Evolutionary conservation across 2,888 invertebrate genomes (phyloP).

Genomic region (Syritta pipiens): DNA sequence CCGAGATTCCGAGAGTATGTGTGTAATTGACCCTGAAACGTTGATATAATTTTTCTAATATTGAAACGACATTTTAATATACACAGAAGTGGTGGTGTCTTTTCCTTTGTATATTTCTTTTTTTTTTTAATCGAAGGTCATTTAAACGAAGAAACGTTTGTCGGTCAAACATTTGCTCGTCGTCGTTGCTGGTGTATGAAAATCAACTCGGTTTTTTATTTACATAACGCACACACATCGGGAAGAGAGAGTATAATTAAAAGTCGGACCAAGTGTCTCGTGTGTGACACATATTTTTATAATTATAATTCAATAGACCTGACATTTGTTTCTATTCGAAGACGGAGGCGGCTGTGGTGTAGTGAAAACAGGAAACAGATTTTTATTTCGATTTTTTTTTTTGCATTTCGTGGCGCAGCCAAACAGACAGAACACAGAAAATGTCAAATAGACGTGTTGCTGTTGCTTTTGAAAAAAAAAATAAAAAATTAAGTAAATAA

Average conservation of each 20-base stretch:
- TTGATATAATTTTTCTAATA: slow-evolving; percentile 59
- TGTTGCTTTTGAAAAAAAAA: neutral
- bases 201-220: neutral
- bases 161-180: slow-evolving; percentile 35
- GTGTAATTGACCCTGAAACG: slow-evolving; percentile 53
- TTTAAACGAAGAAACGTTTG: slow-evolving; percentile 29
- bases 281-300: slow-evolving; percentile 40
- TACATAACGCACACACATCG: slow-evolving; percentile 18
- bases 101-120: too few species aligned
- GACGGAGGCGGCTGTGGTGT: neutral
- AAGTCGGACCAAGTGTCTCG: slow-evolving; percentile 27
- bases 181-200: too few species aligned
- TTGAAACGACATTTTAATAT: slow-evolving; percentile 41
- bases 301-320: slow-evolving; percentile 29
- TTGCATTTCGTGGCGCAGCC: neutral
- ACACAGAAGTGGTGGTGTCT: neutral
- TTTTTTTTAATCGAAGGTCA: slow-evolving; percentile 58
- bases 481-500: too few species aligned
- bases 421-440: neutral
- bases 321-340: slow-evolving; percentile 11
- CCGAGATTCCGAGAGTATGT: slow-evolving; percentile 4
- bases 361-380: slow-evolving; percentile 38
- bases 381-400: too few species aligned
- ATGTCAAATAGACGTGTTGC: neutral
- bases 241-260: neutral